Base-by-base conservation (phyloP, 1,140 invertebrate species). In the Lasioglossum baleicum region DNA sequence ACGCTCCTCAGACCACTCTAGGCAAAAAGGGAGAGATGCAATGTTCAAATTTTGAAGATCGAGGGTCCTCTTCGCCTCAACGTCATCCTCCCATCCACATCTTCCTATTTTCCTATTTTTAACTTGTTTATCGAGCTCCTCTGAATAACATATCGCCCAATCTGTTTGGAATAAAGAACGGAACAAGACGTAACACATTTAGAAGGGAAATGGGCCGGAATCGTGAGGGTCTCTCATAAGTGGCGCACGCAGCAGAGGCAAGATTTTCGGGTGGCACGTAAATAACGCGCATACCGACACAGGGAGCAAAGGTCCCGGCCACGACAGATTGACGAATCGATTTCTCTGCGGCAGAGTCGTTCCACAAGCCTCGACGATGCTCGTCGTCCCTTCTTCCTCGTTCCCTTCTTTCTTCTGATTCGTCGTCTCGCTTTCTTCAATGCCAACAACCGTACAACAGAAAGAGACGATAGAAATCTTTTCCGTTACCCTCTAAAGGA, bases 281-380 rank as follows among this genome's bases (percentile, higher is more conserved):
- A 86, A 85, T 75, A 71, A 53, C 71, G 42, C 17, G 74, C 35
- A 75, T 79, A 53, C 61, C 75, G 56, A 42, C 79, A 61, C 3
- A 31, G 56, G 13, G 80, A 69, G 79, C 80, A 80, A 87, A 86
- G 83, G 71, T 84, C 73, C 53, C 73, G 64, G 48, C 65, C 72
- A 64, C 71, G 85, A 83, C 83, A 80, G 80, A 83, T 87, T 70
- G 87, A 88, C 78, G 76, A 87, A 88, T 87, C 81, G 85, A 88
- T 88, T 83, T 80, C 80, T 87, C 69, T 35, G 60, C 60, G 70
- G 40, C 69, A 35, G 74, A 83, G 53, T 74, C 48, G 81, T 69
- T 80, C 75, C 61, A 64, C 48, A 31, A 44, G 42, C 42, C 20
- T 40, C 40, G 44, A 20, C 56, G 44, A 35, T 74, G 17, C 22